Base-by-base conservation (phyloP, 2,113 vertebrate species). In the Astur gentilis region DNA sequence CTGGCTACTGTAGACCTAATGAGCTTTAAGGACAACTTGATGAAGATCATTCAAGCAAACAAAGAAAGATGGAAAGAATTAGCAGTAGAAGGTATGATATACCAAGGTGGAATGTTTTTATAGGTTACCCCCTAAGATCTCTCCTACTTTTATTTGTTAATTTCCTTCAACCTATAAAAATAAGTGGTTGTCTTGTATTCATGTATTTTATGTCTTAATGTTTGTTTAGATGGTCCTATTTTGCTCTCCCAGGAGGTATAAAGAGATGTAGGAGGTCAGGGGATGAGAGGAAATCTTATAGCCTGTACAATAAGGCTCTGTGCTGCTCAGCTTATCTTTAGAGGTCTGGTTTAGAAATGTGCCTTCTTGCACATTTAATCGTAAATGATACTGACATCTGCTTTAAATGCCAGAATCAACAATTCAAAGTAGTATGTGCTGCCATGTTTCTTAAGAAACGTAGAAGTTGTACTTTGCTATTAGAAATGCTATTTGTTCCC, bases 61-160 rank as follows among this genome's bases (percentile, higher is more conserved):
- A 99, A 99, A 95, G 99, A 99, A 89, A 97, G 98, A 87, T 99
- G 99, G 99, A 99, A 99, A 96, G 99, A 99, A 97, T 96, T 99
- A 89, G 99, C 99, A 75, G 97, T 98, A 61, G 98, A 99, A 96
- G 99, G 99, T 99, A 98, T 52, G 96, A 62, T 62, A 62, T 34
- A 10, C 16, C 65, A 72, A 80, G 25, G 10, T 82, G 45, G 50
- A 94, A 78, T 67, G 6, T 69, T 76, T 90, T 89, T 55, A 36
- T 20, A 76, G 36, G 13, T 79, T 91, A 22, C 11, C 87, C 14
- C 32, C 12, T 40, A 64, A 67, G 29, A 50, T 60, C 29, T 89
- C 38, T 19, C 11, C 38, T 34, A 23, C 40, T 40, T 91, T 62
- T 3, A 8, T 50, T 64, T 86, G 89, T 72, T 16, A 21, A 54